These are phyloP conservation scores for Acanthornis magna DNA, from an alignment of 2,797 vertebrate genomes.

Conservation along the genomic window DNA sequence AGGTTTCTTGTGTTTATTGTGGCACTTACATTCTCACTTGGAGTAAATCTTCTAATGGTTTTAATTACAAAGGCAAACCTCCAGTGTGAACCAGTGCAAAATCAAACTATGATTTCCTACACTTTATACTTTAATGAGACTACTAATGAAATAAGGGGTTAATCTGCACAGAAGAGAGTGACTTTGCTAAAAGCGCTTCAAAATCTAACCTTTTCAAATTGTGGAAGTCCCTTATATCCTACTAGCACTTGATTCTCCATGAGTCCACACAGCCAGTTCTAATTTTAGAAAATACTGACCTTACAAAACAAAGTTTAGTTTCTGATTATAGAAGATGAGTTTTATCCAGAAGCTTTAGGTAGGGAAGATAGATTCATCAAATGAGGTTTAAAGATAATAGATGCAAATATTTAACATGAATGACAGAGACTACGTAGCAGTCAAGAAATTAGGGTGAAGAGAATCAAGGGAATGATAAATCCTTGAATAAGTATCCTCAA, in stretches of 20 bases:
- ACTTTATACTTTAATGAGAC: not conserved
- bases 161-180: not conserved
- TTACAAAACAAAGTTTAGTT: not conserved
- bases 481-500: not conserved
- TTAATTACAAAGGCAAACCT: not conserved
- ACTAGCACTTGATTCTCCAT: not conserved
- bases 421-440: not conserved
- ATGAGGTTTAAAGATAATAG: conserved; percentile 45
- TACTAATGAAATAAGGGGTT: not conserved
- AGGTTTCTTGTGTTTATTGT: not conserved
- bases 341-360: not conserved
- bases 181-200: not conserved
- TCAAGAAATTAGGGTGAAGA: not conserved
- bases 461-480: conserved; percentile 24
- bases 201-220: not conserved
- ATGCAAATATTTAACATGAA: conserved; percentile 28
- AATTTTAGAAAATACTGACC: not conserved
- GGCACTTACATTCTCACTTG: not conserved
- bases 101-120: not conserved
- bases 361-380: not conserved
- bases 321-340: not conserved
- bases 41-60: not conserved
- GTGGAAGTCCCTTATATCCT: not conserved
- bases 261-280: not conserved
- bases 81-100: not conserved